These are phyloP conservation scores for Aurelia sp. DNA, from an alignment of 30 jellyfish, hydroid and myxozoan genomes.

Conservation along the genomic window DNA sequence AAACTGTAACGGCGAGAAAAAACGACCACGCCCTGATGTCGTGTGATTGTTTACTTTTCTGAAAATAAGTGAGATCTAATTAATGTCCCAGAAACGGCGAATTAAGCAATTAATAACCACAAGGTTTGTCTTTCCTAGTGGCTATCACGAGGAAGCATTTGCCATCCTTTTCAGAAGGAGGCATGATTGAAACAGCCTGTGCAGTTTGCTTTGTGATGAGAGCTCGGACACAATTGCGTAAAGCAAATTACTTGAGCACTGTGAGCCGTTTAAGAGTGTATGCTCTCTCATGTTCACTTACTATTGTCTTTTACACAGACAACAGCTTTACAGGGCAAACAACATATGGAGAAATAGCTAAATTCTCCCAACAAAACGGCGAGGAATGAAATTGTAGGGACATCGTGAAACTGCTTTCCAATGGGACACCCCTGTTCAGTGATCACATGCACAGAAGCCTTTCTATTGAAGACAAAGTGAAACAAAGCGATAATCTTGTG, in stretches of 20 bases:
- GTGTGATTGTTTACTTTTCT: constrained; percentile 3
- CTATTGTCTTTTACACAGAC: constrained; percentile 59
- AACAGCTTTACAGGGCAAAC: constrained; percentile 77
- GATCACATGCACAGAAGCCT: constrained; percentile 24
- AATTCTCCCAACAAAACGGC: constrained; percentile 87
- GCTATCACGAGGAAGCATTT: constrained; percentile 66
- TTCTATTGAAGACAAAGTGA: constrained; percentile 22
- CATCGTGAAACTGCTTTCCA: constrained; percentile 26
- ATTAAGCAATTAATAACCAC: constrained; percentile 48
- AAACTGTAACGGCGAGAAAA: background rate
- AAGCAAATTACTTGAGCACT: constrained; percentile 63
- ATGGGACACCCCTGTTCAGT: constrained; percentile 57
- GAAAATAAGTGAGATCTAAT: background rate
- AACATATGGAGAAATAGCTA: constrained; percentile 72
- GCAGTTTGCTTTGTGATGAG: constrained; percentile 54
- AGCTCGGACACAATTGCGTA: constrained; percentile 43
- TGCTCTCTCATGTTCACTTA: constrained; percentile 64
- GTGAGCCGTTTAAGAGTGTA: constrained; percentile 51
- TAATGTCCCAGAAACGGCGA: constrained; percentile 18
- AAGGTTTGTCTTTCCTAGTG: constrained; percentile 39
- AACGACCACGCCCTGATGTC: constrained; percentile 62
- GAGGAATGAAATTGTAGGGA: constrained; percentile 76
- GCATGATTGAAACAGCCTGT: constrained; percentile 76
- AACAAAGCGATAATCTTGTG: constrained; percentile 44
- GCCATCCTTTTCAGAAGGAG: constrained; percentile 42